These are phyloP conservation scores for Anisognathus igniventris DNA, from an alignment of 2,797 vertebrate genomes.

Conservation along the genomic window DNA sequence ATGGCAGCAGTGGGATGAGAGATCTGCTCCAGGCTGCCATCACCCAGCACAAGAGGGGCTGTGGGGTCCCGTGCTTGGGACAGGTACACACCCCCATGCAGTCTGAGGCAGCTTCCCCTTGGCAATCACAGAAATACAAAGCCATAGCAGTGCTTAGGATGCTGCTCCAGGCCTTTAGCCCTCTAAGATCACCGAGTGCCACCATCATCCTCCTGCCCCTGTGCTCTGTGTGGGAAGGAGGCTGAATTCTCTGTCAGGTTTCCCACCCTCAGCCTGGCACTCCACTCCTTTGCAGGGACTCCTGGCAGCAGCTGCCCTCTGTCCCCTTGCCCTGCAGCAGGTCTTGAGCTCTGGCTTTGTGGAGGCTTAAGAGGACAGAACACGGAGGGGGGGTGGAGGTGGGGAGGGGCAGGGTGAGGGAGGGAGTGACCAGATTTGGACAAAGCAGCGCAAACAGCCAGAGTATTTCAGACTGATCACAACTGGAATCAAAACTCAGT, in stretches of 20 bases:
- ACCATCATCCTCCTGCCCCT: not conserved
- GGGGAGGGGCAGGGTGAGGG: no score
- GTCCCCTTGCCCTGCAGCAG: rapidly evolving
- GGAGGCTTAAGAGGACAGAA: not conserved
- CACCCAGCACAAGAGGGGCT: rapidly evolving
- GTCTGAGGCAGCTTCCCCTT: not conserved
- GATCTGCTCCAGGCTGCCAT: not conserved
- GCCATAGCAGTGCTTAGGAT: not conserved
- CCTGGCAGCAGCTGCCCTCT: not conserved
- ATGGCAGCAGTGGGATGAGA: rapidly evolving
- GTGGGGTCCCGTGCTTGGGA: rapidly evolving
- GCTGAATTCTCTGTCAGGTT: not conserved
- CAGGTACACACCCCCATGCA: rapidly evolving
- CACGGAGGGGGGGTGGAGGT: rapidly evolving
- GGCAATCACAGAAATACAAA: rapidly evolving
- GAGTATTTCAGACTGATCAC: not conserved
- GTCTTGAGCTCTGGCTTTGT: not conserved
- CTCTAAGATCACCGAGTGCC: rapidly evolving
- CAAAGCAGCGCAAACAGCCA: not conserved
- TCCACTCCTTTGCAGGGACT: not conserved
- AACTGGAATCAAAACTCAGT: not conserved
- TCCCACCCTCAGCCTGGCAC: not conserved
- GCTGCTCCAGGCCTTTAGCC: not conserved
- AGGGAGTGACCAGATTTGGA: not conserved
- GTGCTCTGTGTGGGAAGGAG: not conserved